phyloP scores from a whole-genome alignment of 2,797 vertebrate genomes.

The Kryptopterus vitreolus region DNA sequence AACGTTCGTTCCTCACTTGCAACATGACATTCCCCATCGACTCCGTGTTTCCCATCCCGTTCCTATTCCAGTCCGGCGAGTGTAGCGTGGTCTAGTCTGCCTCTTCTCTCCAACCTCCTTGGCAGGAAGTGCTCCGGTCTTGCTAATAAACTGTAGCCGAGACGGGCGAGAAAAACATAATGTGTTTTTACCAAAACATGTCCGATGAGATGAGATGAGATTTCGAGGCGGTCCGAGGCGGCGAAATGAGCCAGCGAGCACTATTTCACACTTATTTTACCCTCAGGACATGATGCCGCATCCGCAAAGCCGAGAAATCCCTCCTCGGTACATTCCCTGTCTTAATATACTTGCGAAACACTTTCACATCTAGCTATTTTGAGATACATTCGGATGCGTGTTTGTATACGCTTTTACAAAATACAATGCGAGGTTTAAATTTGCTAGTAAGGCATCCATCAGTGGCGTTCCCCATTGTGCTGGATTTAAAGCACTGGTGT shows the following conservation, averaged over 20 bases:
- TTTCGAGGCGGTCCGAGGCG: neutral
- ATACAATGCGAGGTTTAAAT: no score
- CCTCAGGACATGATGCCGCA: neutral
- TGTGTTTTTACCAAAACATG: conserved; percentile 21
- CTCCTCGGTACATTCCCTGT: conserved; percentile 1
- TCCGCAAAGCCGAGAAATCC: neutral
- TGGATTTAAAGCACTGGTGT: no score
- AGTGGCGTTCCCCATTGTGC: no score
- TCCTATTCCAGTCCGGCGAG: neutral
- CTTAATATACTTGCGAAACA: neutral
- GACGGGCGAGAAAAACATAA: conserved; percentile 18
- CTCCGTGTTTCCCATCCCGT: neutral
- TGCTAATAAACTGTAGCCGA: conserved; percentile 3
- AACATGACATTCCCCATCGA: neutral
- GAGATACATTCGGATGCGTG: neutral
- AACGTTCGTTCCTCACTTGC: neutral
- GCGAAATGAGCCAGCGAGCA: neutral
- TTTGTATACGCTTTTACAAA: neutral
- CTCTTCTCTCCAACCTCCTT: conserved; percentile 1
- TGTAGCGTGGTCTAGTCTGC: neutral
- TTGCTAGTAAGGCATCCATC: no score
- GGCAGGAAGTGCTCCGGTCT: neutral
- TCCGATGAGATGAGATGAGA: neutral
- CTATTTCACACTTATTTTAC: conserved; percentile 24
- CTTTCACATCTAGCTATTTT: neutral